These are phyloP conservation scores for Sepioteuthis lessoniana DNA, from an alignment of 2,888 invertebrate genomes.

Conservation along the genomic window DNA sequence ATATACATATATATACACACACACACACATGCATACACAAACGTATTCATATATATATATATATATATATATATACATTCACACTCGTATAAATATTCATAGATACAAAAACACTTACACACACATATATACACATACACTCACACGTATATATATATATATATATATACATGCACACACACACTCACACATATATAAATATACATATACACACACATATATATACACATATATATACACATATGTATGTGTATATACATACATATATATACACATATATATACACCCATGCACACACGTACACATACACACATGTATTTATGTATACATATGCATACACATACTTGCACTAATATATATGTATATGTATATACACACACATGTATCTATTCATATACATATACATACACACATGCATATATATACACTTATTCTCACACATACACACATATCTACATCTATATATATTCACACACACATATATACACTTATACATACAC, in stretches of 20 bases:
- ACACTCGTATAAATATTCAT: too few relatives aligned
- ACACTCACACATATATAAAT: background rate
- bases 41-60: slow-evolving; percentile 49
- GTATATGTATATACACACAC: background rate
- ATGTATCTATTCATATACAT: too few relatives aligned
- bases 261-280: background rate
- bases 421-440: too few relatives aligned
- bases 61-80: background rate
- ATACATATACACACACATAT: background rate
- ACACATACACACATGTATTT: background rate
- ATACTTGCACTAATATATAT: background rate
- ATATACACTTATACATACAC: slow-evolving; percentile 44
- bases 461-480: background rate
- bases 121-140: background rate
- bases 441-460: background rate
- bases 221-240: background rate
- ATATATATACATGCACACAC: background rate
- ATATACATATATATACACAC: too few relatives aligned
- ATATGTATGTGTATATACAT: background rate
- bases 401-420: too few relatives aligned
- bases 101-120: background rate
- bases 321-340: background rate
- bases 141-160: background rate
- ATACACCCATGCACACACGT: background rate
- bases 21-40: slow-evolving; percentile 48